Base-by-base conservation (phyloP, 2,888 invertebrate genomes). In the Sericinus montela region DNA sequence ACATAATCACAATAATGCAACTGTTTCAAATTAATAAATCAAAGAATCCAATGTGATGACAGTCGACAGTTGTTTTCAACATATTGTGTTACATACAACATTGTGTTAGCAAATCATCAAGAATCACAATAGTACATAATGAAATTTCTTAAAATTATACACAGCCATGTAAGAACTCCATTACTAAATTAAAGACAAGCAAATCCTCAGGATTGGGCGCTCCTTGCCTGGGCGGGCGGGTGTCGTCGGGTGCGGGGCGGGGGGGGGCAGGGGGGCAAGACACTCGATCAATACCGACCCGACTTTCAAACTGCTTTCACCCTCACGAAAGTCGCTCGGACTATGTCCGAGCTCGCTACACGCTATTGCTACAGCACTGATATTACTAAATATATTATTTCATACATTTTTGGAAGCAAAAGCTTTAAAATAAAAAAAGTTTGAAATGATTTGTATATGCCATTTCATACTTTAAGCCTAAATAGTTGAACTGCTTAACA, bases 241-340 rank as follows among this genome's bases (percentile, higher is more conserved):
- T 51, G 57, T 57, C 64, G 63, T 63, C 57, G 62, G 67, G 65
- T 62, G 63, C 59, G 60, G 58, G 56, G 60, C 59, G 53, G 60
- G 56, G 60, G 58, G 53, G 60, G 63, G 59, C 61, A 63, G 67
- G 70, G 70, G 65, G 73, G 80, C 68, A 87, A 87, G 86, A 85
- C 85, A 86, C 85, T 85, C 85, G 88, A 88, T 88, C 88, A 86
- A 88, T 88, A 88, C 87, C 78, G 80, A 79, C 84, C 84, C 86
- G 87, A 88, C 88, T 88, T 88, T 88, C 88, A 87, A 88, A 88
- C 87, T 86, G 88, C 85, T 88, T 88, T 88, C 86, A 82, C 86
- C 88, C 87, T 87, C 84, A 83, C 81, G 87, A 88, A 88, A 88
- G 87, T 87, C 84, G 85, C 77, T 76, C 85, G 84, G 79, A 79